Evolutionary conservation across 2,797 vertebrate species (phyloP).

Genomic region (Lateolabrax maculatus): DNA sequence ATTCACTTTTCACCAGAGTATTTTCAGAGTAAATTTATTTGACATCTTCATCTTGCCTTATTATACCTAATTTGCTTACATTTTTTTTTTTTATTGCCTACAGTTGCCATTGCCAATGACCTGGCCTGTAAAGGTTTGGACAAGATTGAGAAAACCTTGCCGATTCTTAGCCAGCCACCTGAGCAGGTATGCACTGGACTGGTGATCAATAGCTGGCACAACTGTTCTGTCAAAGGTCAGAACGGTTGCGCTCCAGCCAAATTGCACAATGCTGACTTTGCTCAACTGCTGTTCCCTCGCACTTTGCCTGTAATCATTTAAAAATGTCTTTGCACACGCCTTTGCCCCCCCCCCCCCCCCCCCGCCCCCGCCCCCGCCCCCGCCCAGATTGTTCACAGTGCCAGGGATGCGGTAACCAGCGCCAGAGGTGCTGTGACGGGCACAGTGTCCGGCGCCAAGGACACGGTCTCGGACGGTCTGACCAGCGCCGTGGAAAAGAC

Average conservation of each 20-base stretch:
- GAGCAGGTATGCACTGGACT: conserved; percentile 85
- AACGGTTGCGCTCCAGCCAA: neutral
- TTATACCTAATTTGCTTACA: neutral
- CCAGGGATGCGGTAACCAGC: conserved; percentile 87
- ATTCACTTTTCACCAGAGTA: neutral
- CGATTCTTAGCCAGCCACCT: conserved; percentile 91
- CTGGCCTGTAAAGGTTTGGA: conserved; percentile 94
- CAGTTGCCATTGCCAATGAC: conserved; percentile 92
- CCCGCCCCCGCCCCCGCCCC: neutral
- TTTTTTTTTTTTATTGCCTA: neutral
- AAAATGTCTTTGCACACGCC: neutral
- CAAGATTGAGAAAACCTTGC: conserved; percentile 93
- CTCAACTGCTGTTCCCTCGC: conserved; percentile 20
- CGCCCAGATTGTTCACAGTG: conserved; percentile 89
- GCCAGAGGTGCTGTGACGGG: conserved; percentile 87
- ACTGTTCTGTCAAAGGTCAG: neutral
- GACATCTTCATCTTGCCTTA: neutral
- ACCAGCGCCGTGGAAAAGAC: conserved; percentile 88
- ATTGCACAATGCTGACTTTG: conserved; percentile 49
- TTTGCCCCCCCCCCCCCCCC: too few species aligned
- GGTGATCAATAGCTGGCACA: neutral
- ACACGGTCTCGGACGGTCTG: conserved; percentile 86
- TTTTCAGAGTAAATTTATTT: neutral
- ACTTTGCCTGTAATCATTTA: neutral
- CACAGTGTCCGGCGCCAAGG: conserved; percentile 89